A percentile compares a stretch with the other conserved stretches of the same genome.
phyloP scores from a whole-genome alignment of 2,113 vertebrate genomes.

The Dipodomys merriami region DNA sequence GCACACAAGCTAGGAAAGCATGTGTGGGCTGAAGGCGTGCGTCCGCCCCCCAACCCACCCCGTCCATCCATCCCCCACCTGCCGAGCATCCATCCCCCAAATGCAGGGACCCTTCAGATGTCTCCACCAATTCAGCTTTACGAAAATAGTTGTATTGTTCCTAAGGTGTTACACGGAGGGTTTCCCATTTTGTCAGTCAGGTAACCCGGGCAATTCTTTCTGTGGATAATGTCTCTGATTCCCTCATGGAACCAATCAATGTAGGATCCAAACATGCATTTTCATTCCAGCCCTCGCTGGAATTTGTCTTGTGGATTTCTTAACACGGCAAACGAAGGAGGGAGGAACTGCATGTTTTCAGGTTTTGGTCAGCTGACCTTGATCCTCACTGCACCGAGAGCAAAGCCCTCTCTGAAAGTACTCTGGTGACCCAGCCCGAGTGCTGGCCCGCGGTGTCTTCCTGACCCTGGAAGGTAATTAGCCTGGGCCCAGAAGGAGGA shows the following conservation, averaged over 20 bases:
- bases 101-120: not conserved
- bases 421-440: not conserved
- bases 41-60: not conserved
- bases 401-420: not conserved
- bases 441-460: not conserved
- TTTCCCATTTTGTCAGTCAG: too few relatives aligned
- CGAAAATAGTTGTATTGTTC: not conserved
- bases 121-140: not conserved
- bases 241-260: not conserved
- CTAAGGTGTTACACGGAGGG: too few relatives aligned
- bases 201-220: too few relatives aligned
- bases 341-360: not conserved
- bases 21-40: not conserved
- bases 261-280: not conserved
- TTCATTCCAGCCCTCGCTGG: not conserved
- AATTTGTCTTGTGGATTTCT: too few relatives aligned
- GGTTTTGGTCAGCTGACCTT: constrained; percentile 27
- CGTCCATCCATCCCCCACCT: not conserved
- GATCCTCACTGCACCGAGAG: not conserved
- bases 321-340: not conserved
- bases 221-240: not conserved
- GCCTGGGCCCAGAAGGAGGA: constrained; percentile 59
- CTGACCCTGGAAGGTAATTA: constrained; percentile 75
- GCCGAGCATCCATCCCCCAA: not conserved
- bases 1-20: not conserved